Percentiles rank a stretch among this genome's conserved stretches.
Evolutionary conservation across 2,888 invertebrate genomes (phyloP).

Genomic region (Himalopsyche anomala): DNA sequence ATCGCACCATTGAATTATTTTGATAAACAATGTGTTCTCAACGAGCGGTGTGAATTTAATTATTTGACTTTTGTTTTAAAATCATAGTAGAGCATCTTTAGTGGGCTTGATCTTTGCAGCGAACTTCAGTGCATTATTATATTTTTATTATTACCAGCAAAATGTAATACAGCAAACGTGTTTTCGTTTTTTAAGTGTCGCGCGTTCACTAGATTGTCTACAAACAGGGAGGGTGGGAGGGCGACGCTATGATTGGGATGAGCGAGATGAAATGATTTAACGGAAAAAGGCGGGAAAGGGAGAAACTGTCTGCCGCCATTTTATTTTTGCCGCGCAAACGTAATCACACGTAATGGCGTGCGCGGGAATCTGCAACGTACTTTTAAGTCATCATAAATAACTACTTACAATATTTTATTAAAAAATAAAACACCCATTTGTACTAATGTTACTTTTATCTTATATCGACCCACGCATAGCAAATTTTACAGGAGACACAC

Average conservation of each 20-base stretch:
- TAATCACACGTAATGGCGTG: conserved; percentile 65
- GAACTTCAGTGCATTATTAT: conserved; percentile 58
- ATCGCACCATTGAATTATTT: no score
- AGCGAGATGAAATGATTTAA: conserved; percentile 60
- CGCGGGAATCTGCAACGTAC: conserved; percentile 58
- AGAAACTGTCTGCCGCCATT: conserved; percentile 65
- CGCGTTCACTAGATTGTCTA: conserved; percentile 59
- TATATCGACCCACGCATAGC: no score
- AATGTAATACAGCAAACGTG: conserved; percentile 65
- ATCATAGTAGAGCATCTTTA: conserved; percentile 53
- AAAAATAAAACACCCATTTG: no score
- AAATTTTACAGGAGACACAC: no score
- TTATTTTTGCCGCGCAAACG: conserved; percentile 66
- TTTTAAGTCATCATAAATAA: no score
- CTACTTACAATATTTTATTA: no score
- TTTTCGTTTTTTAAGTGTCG: conserved; percentile 64
- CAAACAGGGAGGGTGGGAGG: conserved; percentile 53
- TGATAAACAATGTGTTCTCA: no score
- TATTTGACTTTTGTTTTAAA: background rate
- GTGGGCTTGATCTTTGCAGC: background rate
- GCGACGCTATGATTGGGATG: conserved; percentile 58
- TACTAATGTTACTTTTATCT: no score
- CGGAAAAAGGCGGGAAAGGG: conserved; percentile 53
- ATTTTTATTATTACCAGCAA: conserved; percentile 60
- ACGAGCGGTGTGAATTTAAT: no score